phyloP scores from a whole-genome alignment of 2,113 vertebrate species.

The Megaceryle torquata region DNA sequence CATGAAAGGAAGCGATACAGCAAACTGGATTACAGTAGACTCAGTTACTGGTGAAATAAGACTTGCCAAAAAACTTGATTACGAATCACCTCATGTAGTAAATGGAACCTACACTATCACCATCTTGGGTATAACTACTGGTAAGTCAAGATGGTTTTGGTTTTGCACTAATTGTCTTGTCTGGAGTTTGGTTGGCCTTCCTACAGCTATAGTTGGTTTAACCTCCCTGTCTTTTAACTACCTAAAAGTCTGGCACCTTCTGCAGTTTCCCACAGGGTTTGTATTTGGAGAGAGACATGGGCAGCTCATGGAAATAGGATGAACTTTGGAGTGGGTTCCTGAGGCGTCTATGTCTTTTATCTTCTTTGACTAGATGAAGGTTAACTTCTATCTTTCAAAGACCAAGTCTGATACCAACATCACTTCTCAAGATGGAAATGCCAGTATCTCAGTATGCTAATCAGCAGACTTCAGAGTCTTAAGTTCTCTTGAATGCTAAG shows the following conservation, averaged over 20 bases:
- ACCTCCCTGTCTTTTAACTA: background rate
- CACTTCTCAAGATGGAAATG: background rate
- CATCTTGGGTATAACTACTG: constrained; percentile 72
- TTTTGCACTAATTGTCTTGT: background rate
- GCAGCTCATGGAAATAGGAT: background rate
- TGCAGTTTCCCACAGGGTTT: background rate
- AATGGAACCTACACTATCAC: constrained; percentile 77
- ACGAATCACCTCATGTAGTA: constrained; percentile 69
- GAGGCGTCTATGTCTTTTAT: background rate
- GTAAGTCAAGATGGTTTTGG: constrained; percentile 53
- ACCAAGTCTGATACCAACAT: background rate
- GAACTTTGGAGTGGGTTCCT: background rate
- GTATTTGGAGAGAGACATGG: background rate
- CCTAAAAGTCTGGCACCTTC: background rate
- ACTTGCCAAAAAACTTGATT: constrained; percentile 71
- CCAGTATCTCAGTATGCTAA: background rate
- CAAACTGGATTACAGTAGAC: constrained; percentile 74
- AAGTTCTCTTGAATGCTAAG: background rate
- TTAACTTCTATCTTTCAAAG: background rate
- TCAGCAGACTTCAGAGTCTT: background rate
- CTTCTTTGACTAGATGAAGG: background rate
- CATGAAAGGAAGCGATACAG: constrained; percentile 66
- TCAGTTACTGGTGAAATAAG: constrained; percentile 74
- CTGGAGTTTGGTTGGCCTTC: background rate
- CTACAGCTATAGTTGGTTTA: background rate